Evolutionary conservation across 2,888 invertebrate genomes (phyloP).

Genomic region (Criorhina ranunculi): DNA sequence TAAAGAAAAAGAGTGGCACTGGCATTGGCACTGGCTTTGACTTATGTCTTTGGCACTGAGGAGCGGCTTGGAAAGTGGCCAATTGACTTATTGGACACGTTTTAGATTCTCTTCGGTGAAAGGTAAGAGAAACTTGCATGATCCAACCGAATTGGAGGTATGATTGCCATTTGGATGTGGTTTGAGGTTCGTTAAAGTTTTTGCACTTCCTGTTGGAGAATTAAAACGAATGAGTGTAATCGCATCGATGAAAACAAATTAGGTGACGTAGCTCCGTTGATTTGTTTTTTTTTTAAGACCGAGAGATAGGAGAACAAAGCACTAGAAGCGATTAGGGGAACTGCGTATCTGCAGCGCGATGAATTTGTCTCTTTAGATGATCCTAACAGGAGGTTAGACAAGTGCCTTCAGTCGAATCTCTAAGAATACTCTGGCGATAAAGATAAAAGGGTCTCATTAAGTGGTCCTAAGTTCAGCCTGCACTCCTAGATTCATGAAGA

Average conservation of each 20-base stretch:
- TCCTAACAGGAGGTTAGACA: neutral
- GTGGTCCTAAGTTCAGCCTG: too few species aligned
- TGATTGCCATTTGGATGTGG: slow-evolving; percentile 12
- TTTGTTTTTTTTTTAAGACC: slow-evolving; percentile 1
- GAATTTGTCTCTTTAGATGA: neutral
- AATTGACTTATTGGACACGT: neutral
- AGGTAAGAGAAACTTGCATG: slow-evolving; percentile 25
- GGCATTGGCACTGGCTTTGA: neutral
- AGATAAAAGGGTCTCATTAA: too few species aligned
- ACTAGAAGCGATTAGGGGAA: too few species aligned
- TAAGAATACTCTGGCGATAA: too few species aligned
- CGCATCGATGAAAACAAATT: neutral
- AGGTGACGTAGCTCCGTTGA: neutral
- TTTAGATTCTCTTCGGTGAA: slow-evolving; percentile 28
- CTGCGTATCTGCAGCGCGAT: too few species aligned
- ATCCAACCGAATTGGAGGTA: neutral
- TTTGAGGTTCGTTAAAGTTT: neutral
- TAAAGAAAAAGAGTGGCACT: slow-evolving; percentile 3
- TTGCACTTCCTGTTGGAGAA: slow-evolving; percentile 1
- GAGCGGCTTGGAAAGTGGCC: slow-evolving; percentile 1
- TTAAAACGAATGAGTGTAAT: neutral
- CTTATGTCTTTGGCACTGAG: neutral
- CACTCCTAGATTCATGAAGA: too few species aligned
- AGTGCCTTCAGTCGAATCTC: too few species aligned
- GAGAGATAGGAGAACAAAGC: neutral